These are phyloP conservation scores for Euphydryas editha DNA, from an alignment of 2,888 invertebrate species.

Conservation along the genomic window DNA sequence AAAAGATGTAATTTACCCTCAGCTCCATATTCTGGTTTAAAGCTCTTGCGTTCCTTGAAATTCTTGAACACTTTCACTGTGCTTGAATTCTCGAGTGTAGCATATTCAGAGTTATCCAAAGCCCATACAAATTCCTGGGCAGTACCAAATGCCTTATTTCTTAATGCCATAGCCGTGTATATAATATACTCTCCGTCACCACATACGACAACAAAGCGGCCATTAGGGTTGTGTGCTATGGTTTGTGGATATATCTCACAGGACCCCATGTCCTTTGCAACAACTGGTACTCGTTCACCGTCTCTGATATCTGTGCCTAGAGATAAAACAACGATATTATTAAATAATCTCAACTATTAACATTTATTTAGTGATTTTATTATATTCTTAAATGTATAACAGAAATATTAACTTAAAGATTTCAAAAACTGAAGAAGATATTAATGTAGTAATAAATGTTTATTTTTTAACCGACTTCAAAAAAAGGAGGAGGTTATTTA, in stretches of 20 bases:
- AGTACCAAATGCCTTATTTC: constrained; percentile 99
- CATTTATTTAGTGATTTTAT: not conserved
- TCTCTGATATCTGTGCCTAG: constrained; percentile 89
- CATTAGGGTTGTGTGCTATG: constrained; percentile 99
- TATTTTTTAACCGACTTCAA: too few species aligned
- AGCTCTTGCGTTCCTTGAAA: constrained; percentile 97
- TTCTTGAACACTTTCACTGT: constrained; percentile 98
- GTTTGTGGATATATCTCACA: constrained; percentile 99
- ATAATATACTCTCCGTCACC: constrained; percentile 99
- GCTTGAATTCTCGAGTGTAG: constrained; percentile 94
- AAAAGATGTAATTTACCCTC: constrained; percentile 90
- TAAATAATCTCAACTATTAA: too few species aligned
- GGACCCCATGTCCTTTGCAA: constrained; percentile 99
- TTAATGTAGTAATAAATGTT: not conserved
- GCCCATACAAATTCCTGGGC: constrained; percentile 99
- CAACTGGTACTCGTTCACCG: constrained; percentile 95
- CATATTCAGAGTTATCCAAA: constrained; percentile 96
- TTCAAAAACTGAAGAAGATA: not conserved
- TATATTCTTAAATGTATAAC: too few species aligned
- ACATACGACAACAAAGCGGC: constrained; percentile 95
- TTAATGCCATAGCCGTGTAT: constrained; percentile 99
- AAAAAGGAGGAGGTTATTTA: too few species aligned
- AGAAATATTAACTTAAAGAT: too few species aligned
- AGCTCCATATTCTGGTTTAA: constrained; percentile 98
- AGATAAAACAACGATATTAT: not conserved